phyloP scores from a whole-genome alignment of 1,140 invertebrate genomes.

The Trachymyrmex septentrionalis region DNA sequence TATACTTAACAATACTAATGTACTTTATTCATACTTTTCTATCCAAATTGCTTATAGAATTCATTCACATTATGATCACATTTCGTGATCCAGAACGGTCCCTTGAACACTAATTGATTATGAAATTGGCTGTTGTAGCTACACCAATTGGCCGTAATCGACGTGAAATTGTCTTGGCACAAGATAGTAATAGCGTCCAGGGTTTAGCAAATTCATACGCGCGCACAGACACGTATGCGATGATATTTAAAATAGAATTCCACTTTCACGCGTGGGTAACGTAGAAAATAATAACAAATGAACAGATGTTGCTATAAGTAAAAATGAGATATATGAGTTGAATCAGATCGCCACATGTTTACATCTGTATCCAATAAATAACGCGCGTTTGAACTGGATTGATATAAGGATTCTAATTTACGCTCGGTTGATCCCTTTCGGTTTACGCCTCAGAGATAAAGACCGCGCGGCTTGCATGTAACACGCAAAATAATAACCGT shows the following conservation, averaged over 20 bases:
- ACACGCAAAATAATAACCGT: conserved; percentile 13
- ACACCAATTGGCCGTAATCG: conserved; percentile 59
- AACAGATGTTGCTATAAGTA: conserved; percentile 27
- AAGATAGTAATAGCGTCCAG: not conserved
- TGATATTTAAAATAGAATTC: conserved; percentile 41
- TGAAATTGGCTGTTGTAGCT: conserved; percentile 61
- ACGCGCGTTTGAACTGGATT: conserved; percentile 16
- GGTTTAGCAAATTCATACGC: conserved; percentile 40
- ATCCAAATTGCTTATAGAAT: conserved; percentile 15
- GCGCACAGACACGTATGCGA: not conserved
- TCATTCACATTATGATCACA: not conserved
- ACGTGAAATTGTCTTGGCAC: conserved; percentile 65
- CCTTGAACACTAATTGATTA: conserved; percentile 39
- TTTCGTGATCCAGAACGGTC: not conserved
- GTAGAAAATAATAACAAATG: conserved; percentile 14
- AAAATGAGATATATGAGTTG: conserved; percentile 25
- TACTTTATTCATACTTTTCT: not conserved
- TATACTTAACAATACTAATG: too few relatives aligned
- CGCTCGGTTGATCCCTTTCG: conserved; percentile 23
- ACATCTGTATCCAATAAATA: conserved; percentile 24
- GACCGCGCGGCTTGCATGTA: not conserved
- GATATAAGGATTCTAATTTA: conserved; percentile 35
- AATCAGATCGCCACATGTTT: conserved; percentile 17
- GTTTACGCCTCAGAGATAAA: conserved; percentile 9
- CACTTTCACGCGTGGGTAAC: not conserved